phyloP scores from a whole-genome alignment of 2,797 vertebrate species.

The Tadarida brasiliensis region DNA sequence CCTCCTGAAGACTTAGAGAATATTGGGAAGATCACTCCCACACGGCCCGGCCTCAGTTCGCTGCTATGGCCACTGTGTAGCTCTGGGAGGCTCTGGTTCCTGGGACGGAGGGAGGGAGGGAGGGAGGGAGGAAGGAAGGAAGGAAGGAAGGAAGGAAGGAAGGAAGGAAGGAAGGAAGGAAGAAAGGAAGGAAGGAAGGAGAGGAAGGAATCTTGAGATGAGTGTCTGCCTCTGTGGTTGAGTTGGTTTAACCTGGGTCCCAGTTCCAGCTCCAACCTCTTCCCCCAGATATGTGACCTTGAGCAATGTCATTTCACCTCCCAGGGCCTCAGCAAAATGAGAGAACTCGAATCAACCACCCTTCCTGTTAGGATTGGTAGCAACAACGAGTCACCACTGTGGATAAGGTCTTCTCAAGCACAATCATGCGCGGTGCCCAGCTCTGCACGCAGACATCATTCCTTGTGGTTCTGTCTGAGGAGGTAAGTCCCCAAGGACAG shows the following conservation, averaged over 20 bases:
- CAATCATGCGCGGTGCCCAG: not conserved
- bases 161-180: not conserved
- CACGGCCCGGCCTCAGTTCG: conserved; percentile 18
- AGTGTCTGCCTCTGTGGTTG: not conserved
- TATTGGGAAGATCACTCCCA: not conserved
- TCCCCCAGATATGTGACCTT: conserved; percentile 46
- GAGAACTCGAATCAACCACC: not conserved
- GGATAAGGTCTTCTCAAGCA: not conserved
- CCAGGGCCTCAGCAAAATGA: conserved; percentile 5
- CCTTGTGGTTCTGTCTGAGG: not conserved
- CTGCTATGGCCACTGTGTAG: not conserved
- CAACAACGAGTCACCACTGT: not conserved
- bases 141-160: not conserved
- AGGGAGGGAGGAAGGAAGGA: not conserved
- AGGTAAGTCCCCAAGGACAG: not conserved
- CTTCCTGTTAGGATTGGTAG: not conserved
- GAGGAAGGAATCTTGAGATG: not conserved
- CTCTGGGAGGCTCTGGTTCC: conserved; percentile 35
- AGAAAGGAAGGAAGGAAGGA: not conserved
- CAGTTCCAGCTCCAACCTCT: not conserved
- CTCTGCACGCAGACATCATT: not conserved
- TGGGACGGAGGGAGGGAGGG: not conserved
- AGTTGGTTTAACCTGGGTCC: conserved; percentile 14
- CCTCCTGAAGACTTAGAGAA: conserved; percentile 3
- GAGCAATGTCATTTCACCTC: conserved; percentile 21